These are phyloP conservation scores for Alexandromys fortis DNA, from an alignment of 2,113 vertebrate genomes.

Conservation along the genomic window DNA sequence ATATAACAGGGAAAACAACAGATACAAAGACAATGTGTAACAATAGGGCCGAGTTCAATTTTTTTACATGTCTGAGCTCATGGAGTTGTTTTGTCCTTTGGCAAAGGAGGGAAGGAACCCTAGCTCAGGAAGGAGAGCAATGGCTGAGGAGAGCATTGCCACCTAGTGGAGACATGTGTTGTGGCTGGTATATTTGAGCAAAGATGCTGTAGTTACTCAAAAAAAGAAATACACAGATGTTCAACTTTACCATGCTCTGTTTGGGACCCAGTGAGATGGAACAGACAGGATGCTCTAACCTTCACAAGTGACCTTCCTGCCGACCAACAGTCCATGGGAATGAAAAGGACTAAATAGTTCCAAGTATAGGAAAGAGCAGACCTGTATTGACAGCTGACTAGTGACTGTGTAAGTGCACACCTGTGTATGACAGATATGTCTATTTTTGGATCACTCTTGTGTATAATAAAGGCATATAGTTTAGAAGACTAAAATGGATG, in stretches of 20 bases:
- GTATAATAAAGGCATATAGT: not conserved
- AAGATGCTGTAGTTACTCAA: not conserved
- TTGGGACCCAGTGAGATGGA: not conserved
- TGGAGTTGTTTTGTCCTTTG: not conserved
- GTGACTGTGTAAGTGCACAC: not conserved
- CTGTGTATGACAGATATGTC: too few relatives aligned
- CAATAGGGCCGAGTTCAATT: not conserved
- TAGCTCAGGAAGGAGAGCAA: rapidly evolving
- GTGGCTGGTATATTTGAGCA: not conserved
- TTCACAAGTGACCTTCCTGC: not conserved
- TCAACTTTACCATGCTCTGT: not conserved
- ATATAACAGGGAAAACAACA: not conserved
- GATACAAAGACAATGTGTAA: not conserved
- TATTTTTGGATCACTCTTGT: not conserved
- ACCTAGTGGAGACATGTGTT: not conserved
- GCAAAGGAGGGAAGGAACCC: not conserved
- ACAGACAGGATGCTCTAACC: not conserved
- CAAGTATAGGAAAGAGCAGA: not conserved
- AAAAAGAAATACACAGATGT: not conserved
- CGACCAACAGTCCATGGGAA: not conserved
- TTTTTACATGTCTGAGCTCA: not conserved
- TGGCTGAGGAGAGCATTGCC: not conserved
- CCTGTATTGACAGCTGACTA: not conserved
- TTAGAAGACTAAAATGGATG: not conserved
- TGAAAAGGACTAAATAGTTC: not conserved